A percentile compares a stretch with the other conserved stretches of the same genome.
phyloP scores from a whole-genome alignment of 2,113 vertebrate genomes.

The Etheostoma cragini region DNA sequence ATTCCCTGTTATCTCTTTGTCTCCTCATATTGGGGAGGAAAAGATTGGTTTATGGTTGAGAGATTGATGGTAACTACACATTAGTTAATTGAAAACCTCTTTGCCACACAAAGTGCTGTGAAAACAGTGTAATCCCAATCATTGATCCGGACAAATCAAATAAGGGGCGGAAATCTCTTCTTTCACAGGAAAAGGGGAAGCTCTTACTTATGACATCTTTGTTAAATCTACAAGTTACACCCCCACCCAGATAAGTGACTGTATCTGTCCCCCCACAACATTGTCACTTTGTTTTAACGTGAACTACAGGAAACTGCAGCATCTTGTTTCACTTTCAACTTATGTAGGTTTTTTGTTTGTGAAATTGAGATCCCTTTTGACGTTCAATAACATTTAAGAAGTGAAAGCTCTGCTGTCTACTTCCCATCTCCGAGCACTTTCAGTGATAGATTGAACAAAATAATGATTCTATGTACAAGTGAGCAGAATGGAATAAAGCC shows the following conservation, averaged over 20 bases:
- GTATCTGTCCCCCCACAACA: constrained; percentile 10
- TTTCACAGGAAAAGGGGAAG: constrained; percentile 70
- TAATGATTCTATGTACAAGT: constrained; percentile 21
- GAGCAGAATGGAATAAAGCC: constrained; percentile 22
- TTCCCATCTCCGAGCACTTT: constrained; percentile 33
- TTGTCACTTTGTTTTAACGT: constrained; percentile 6
- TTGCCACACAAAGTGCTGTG: constrained; percentile 75
- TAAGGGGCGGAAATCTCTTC: constrained; percentile 78
- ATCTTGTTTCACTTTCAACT: constrained; percentile 23
- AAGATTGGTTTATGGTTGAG: constrained; percentile 52
- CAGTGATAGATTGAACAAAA: constrained; percentile 27
- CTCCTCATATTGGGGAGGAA: constrained; percentile 52
- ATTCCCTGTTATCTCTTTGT: constrained; percentile 73
- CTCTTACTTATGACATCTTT: constrained; percentile 69
- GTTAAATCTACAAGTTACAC: constrained; percentile 63
- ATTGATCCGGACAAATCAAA: constrained; percentile 84
- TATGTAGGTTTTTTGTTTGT: not conserved
- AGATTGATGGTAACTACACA: constrained; percentile 86
- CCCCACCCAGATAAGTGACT: constrained; percentile 22
- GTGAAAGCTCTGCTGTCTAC: constrained; percentile 35
- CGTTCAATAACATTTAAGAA: constrained; percentile 36
- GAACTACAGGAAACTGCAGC: constrained; percentile 1
- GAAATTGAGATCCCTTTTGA: constrained; percentile 36
- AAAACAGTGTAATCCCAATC: constrained; percentile 81
- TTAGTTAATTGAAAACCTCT: constrained; percentile 89